phyloP scores from a whole-genome alignment of 2,797 vertebrate genomes.

The Anolis apletophallus region DNA sequence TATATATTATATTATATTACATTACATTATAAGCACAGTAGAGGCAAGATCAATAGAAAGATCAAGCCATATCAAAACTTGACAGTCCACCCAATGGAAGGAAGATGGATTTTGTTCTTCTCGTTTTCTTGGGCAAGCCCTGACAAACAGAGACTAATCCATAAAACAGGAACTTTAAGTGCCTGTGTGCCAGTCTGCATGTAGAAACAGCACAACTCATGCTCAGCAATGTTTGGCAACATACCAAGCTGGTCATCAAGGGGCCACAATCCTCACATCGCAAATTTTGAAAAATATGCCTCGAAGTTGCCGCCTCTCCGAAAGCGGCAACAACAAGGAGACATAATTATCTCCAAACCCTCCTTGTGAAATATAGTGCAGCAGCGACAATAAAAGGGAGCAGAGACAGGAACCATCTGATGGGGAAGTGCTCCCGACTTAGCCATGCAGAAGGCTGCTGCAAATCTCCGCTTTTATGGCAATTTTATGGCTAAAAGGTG shows the following conservation, averaged over 20 bases:
- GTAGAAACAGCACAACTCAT: neutral
- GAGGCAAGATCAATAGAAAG: too few relatives aligned
- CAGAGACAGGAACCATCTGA: conserved; percentile 52
- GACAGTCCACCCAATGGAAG: neutral
- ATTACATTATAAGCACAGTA: too few relatives aligned
- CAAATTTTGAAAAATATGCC: neutral
- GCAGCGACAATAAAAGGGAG: conserved; percentile 53
- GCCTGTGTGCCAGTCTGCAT: neutral
- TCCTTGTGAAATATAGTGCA: conserved; percentile 62
- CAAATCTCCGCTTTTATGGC: conserved; percentile 60
- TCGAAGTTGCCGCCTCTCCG: neutral
- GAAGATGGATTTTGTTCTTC: neutral
- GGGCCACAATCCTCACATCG: neutral
- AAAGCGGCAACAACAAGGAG: conserved; percentile 46
- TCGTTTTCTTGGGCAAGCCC: neutral
- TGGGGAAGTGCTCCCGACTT: conserved; percentile 41
- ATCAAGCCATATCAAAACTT: too few relatives aligned
- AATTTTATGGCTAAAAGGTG: conserved; percentile 40
- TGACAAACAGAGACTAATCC: too few relatives aligned
- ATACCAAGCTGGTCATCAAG: neutral
- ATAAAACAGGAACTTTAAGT: neutral
- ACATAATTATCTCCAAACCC: conserved; percentile 65
- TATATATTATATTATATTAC: too few relatives aligned
- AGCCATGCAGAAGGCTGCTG: conserved; percentile 15
- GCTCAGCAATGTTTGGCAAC: neutral